A percentile compares a stretch with the other conserved stretches of the same genome.
These are phyloP conservation scores for Drosophila littoralis DNA, from an alignment of 1,140 invertebrate genomes.

Conservation along the genomic window DNA sequence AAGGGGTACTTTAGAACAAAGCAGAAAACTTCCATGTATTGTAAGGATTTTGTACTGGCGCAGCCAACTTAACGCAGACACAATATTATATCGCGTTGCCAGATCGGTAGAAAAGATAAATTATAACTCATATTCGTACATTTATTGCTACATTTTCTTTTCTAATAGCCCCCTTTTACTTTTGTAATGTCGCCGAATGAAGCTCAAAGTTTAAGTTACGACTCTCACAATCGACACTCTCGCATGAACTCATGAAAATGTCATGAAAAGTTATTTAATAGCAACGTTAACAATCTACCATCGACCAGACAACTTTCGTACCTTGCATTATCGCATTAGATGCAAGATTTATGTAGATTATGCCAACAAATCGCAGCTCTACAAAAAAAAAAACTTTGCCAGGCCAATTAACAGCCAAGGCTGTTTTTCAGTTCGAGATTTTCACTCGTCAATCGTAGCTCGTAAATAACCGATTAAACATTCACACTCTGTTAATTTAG, in stretches of 20 bases:
- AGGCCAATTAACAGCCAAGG: conserved; percentile 38
- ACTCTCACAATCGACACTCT: neutral
- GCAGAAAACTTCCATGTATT: no score
- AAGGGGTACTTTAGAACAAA: no score
- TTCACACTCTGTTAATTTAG: conserved; percentile 37
- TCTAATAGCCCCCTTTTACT: neutral
- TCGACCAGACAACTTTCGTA: conserved; percentile 28
- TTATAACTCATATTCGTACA: neutral
- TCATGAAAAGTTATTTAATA: conserved; percentile 12
- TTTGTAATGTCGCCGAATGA: neutral
- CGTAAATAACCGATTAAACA: conserved; percentile 24
- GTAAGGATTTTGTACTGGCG: no score
- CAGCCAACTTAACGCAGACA: neutral
- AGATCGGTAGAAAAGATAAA: neutral
- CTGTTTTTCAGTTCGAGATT: conserved; percentile 19
- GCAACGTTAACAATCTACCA: conserved; percentile 16
- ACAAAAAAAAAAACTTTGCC: neutral
- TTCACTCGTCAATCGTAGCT: conserved; percentile 24
- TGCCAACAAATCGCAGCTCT: conserved; percentile 21
- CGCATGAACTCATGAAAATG: conserved; percentile 2
- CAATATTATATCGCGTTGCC: neutral
- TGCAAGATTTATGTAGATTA: conserved; percentile 30
- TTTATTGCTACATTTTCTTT: neutral
- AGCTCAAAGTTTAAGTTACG: neutral
- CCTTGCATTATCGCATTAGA: conserved; percentile 22